Base-by-base conservation (phyloP, 2,113 vertebrate species). In the Illadopsis cleaveri region DNA sequence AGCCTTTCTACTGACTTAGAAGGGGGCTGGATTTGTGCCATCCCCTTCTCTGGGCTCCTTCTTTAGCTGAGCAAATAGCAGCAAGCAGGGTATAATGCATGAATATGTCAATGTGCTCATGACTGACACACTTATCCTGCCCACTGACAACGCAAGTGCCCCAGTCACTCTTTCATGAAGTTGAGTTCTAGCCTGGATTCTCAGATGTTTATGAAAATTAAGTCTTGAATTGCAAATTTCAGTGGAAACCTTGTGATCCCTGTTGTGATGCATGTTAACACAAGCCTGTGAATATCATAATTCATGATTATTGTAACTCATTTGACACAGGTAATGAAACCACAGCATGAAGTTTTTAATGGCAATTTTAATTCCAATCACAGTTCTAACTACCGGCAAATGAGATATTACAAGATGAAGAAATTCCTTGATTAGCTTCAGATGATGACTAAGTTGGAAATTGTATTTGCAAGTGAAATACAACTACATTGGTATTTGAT, bases 281-380 rank as follows among this genome's bases (percentile, higher is more conserved):
- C 64, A 94, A 76, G 61, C 57, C 69, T 68, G 38, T 71, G 94
- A 93, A 35, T 91, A 89, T 84, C 30, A 11, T 93, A 89, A 79
- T 90, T 95, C 15, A 11, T 96, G 86, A 94, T 96, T 90, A 81
- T 89, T 89, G 33, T 33, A 95, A 86, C 61, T 92, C 80, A 72
- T 94, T 96, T 96, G 94, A 91, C 64, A 37, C 42, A 86, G 82
- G 80, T 94, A 96, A 93, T 92, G 88, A 92, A 94, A 73, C 69
- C 88, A 61, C 96, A 94, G 92, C 92, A 57, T 86, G 96, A 83
- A 54, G 57, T 84, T 95, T 94, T 89, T 89, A 89, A 92, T 89
- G 76, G 53, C 93, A 84, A 93, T 93, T 95, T 93, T 82, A 88
- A 94, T 86, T 92, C 82, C 95, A 96, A 93, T 97, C 96, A 95